phyloP scores from a whole-genome alignment of 2,113 vertebrate genomes.

The Calyptommatus sinebrachiatus region DNA sequence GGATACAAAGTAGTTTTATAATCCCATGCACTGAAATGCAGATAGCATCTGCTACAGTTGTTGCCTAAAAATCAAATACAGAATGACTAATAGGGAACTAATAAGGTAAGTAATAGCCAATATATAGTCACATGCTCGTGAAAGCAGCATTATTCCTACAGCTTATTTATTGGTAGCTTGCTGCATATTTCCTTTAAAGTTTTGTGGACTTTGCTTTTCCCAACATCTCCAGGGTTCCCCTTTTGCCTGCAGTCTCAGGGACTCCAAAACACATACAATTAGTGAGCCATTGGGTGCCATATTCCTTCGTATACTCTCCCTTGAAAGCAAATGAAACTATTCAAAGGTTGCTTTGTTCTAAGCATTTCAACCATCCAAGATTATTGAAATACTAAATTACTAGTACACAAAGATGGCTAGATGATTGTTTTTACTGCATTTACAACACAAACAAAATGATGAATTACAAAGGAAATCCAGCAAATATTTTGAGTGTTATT shows the following conservation, averaged over 20 bases:
- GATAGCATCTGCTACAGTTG: too few species aligned
- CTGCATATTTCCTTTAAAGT: slow-evolving; percentile 36
- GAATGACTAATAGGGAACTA: too few species aligned
- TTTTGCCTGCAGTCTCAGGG: slow-evolving; percentile 41
- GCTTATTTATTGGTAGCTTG: background rate
- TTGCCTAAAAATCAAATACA: too few species aligned
- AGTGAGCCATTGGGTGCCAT: background rate
- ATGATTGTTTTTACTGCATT: slow-evolving; percentile 54
- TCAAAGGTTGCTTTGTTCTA: slow-evolving; percentile 60
- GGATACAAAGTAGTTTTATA: too few species aligned
- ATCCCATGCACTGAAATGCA: too few species aligned
- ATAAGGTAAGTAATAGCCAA: background rate
- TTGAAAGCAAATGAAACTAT: slow-evolving; percentile 47
- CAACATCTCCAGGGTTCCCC: slow-evolving; percentile 5
- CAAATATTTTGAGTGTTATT: slow-evolving; percentile 62
- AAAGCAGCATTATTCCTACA: too few species aligned
- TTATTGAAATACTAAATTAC: slow-evolving; percentile 65
- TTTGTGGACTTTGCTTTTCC: slow-evolving; percentile 29
- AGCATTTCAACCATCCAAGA: slow-evolving; percentile 55
- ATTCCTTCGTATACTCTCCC: slow-evolving; percentile 20
- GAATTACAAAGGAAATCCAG: slow-evolving; percentile 45
- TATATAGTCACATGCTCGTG: too few species aligned
- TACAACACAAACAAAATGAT: slow-evolving; percentile 58
- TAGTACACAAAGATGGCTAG: slow-evolving; percentile 53
- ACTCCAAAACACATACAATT: slow-evolving; percentile 27